Evolutionary conservation across 1,140 invertebrate species (phyloP).

Genomic region (Asobara japonica): DNA sequence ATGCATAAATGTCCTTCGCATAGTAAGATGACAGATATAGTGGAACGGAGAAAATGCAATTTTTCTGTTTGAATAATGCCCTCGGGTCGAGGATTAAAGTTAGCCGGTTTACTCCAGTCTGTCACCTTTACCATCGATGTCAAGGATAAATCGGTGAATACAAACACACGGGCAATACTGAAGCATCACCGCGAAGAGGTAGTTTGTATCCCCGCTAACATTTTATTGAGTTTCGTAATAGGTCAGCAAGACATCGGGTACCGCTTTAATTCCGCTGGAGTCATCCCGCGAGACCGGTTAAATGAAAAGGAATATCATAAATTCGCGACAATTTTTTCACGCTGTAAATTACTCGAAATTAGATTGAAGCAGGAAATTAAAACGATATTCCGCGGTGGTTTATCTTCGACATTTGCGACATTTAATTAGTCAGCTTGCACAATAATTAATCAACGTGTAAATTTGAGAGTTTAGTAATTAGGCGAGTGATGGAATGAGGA

Average conservation of each 20-base stretch:
- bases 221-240: conserved; percentile 60
- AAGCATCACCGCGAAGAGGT: conserved; percentile 11
- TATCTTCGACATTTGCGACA: neutral
- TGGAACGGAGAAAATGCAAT: neutral
- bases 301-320: conserved; percentile 12
- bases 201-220: conserved; percentile 35
- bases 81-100: neutral
- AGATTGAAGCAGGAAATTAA: conserved; percentile 14
- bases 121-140: conserved; percentile 58
- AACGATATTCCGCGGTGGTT: neutral
- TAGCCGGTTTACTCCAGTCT: conserved; percentile 42
- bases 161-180: neutral
- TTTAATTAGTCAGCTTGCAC: neutral
- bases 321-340: neutral
- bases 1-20: too few species aligned
- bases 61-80: neutral
- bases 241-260: conserved; percentile 48
- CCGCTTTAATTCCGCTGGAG: conserved; percentile 16
- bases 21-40: neutral
- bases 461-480: neutral
- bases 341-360: neutral
- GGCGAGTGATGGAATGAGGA: neutral
- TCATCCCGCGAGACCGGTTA: neutral
- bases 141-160: conserved; percentile 50
- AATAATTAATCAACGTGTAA: conserved; percentile 12